phyloP scores from a whole-genome alignment of 2,888 invertebrate genomes.

The Masnerella sp. region DNA sequence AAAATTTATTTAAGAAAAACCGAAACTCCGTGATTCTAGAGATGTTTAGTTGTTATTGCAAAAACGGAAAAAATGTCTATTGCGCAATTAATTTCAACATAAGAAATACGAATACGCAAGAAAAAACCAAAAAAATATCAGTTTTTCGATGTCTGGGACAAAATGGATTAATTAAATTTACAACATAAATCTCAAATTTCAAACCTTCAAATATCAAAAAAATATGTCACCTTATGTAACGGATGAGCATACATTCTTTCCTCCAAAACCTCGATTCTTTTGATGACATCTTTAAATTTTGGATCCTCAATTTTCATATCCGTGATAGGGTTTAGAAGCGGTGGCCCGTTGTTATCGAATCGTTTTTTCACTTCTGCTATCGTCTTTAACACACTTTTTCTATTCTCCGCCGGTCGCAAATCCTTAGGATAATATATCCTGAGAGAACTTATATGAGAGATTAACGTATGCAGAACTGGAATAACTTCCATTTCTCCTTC shows the following conservation, averaged over 20 bases:
- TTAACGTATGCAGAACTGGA: slow-evolving; percentile 88
- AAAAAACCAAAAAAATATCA: no score
- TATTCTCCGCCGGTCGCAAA: slow-evolving; percentile 89
- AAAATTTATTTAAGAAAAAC: no score
- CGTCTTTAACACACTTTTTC: slow-evolving; percentile 90
- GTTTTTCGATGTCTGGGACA: no score
- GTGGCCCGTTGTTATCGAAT: slow-evolving; percentile 89
- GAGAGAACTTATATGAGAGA: slow-evolving; percentile 92
- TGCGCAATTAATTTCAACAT: no score
- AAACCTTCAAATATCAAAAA: no score
- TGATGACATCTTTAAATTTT: slow-evolving; percentile 88
- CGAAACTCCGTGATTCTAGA: no score
- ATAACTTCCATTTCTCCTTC: slow-evolving; percentile 93
- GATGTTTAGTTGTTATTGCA: no score
- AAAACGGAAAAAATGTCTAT: no score
- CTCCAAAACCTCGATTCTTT: slow-evolving; percentile 90
- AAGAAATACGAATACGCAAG: no score
- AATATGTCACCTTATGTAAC: slow-evolving; percentile 77
- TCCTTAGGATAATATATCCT: slow-evolving; percentile 95
- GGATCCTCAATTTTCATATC: slow-evolving; percentile 97
- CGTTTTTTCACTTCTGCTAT: slow-evolving; percentile 93
- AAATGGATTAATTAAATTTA: no score
- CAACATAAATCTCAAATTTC: no score
- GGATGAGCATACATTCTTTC: slow-evolving; percentile 89
- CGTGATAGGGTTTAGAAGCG: slow-evolving; percentile 93